Evolutionary conservation across 2,797 vertebrate genomes (phyloP).

Genomic region (Mus caroli): DNA sequence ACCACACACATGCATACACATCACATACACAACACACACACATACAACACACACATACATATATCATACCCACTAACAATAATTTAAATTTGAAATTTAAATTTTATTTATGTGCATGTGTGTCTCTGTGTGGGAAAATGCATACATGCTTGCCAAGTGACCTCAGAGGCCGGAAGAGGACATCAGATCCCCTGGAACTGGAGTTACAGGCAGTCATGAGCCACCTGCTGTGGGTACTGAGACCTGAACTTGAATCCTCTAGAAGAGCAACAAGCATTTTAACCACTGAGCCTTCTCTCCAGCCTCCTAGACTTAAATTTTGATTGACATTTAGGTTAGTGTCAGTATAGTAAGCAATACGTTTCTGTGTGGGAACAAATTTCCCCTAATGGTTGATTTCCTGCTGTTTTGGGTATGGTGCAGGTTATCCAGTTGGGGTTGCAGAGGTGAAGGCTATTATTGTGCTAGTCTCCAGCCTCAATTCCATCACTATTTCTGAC

Average conservation of each 20-base stretch:
- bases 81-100: neutral
- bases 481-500: conserved; percentile 18
- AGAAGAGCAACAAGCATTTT: neutral
- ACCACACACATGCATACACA: no score
- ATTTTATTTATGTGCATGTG: neutral
- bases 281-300: neutral
- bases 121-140: neutral
- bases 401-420: neutral
- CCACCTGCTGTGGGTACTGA: neutral
- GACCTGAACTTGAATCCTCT: neutral
- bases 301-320: neutral
- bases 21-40: neutral
- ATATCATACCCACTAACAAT: neutral
- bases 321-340: neutral
- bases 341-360: neutral
- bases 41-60: neutral
- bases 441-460: neutral
- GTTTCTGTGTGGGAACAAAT: conserved; percentile 22
- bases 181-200: neutral
- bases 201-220: neutral
- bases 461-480: neutral
- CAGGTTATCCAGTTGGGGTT: neutral
- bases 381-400: neutral
- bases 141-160: neutral
- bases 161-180: neutral